A percentile compares a stretch with the other conserved stretches of the same genome.
phyloP scores from a whole-genome alignment of 2,888 invertebrate genomes.

The Plagodis pulveraria region DNA sequence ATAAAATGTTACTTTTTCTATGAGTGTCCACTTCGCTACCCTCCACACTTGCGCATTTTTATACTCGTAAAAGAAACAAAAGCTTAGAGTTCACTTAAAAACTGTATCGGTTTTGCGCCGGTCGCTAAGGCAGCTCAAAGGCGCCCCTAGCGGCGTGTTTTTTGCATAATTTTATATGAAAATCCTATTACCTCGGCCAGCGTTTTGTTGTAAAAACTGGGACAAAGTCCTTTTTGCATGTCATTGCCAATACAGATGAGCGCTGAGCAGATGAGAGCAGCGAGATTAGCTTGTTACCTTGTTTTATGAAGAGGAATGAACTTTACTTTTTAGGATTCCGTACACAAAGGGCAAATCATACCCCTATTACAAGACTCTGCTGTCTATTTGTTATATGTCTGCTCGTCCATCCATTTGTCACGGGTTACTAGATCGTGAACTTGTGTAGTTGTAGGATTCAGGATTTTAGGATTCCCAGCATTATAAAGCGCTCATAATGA shows the following conservation, averaged over 20 bases:
- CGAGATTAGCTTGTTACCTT: constrained; percentile 28
- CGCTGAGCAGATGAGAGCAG: constrained; percentile 27
- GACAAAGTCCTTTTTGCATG: constrained; percentile 43
- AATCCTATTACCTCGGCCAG: constrained; percentile 54
- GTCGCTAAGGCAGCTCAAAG: constrained; percentile 46
- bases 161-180: constrained; percentile 67
- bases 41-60: constrained; percentile 18
- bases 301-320: not conserved
- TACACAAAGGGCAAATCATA: too few relatives aligned
- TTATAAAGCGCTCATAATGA: too few relatives aligned
- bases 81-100: constrained; percentile 41
- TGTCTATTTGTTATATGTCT: too few relatives aligned
- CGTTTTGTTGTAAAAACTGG: constrained; percentile 41
- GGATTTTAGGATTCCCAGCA: too few relatives aligned
- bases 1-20: not conserved
- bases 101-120: constrained; percentile 41
- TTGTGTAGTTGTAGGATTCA: too few relatives aligned
- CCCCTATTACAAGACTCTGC: too few relatives aligned
- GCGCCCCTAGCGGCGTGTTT: constrained; percentile 43
- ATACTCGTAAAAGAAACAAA: constrained; percentile 34
- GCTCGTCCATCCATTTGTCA: too few relatives aligned
- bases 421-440: too few relatives aligned
- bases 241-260: constrained; percentile 40
- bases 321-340: too few relatives aligned
- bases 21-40: constrained; percentile 20